A percentile compares a stretch with the other conserved stretches of the same genome.
Evolutionary conservation across 2,113 vertebrate genomes (phyloP).

Genomic region (Paedocypris sp.): DNA sequence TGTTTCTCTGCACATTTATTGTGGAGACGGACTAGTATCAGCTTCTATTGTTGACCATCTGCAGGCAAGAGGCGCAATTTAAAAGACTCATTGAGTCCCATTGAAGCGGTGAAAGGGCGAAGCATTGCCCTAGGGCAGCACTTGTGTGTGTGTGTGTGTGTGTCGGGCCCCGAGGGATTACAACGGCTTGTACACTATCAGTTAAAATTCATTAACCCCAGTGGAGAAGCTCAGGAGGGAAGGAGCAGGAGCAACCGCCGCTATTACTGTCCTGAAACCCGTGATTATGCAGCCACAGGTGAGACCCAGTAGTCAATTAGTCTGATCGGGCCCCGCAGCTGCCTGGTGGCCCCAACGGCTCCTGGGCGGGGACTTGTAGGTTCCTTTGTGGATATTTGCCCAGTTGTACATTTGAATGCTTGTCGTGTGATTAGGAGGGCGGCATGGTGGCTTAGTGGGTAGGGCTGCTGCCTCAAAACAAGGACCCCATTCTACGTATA

Average conservation of each 20-base stretch:
- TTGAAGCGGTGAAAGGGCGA: conserved; percentile 59
- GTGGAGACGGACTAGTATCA: conserved; percentile 54
- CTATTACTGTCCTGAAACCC: conserved; percentile 49
- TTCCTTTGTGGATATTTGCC: background rate
- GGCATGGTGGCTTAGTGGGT: too few species aligned
- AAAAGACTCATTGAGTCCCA: conserved; percentile 40
- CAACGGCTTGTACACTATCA: conserved; percentile 60
- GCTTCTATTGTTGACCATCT: conserved; percentile 82
- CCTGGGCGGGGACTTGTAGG: background rate
- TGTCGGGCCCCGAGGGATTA: conserved; percentile 22
- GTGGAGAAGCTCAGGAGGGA: conserved; percentile 65
- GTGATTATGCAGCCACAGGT: conserved; percentile 56
- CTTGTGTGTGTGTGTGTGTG: conserved; percentile 10
- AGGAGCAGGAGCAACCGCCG: conserved; percentile 66
- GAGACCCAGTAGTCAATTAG: conserved; percentile 12
- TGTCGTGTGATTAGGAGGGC: too few species aligned
- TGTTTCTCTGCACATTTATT: conserved; percentile 56
- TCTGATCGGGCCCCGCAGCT: conserved; percentile 2
- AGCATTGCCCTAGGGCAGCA: conserved; percentile 39
- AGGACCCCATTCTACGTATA: too few species aligned
- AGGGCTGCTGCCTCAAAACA: too few species aligned
- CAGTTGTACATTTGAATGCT: background rate
- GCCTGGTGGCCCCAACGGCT: background rate
- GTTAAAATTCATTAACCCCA: conserved; percentile 79
- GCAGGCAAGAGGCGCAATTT: conserved; percentile 59